These are phyloP conservation scores for Euborellia annulipes DNA, from an alignment of 1,140 invertebrate genomes.

Conservation along the genomic window DNA sequence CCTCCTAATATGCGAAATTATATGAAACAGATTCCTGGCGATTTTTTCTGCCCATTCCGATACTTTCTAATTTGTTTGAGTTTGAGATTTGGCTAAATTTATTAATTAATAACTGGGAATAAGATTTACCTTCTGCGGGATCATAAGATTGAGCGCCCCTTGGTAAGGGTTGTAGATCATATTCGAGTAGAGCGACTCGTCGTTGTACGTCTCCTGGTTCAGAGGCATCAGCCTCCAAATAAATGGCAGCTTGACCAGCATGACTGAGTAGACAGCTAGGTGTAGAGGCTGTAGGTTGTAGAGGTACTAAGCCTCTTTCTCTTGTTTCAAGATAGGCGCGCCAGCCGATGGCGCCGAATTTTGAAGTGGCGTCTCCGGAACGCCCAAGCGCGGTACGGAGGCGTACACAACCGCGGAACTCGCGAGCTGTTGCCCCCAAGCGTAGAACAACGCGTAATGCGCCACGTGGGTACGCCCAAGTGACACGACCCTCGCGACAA, in stretches of 20 bases:
- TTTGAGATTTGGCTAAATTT: no score
- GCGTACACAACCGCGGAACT: slow-evolving; percentile 53
- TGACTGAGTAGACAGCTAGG: slow-evolving; percentile 46
- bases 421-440: slow-evolving; percentile 34
- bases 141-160: slow-evolving; percentile 30
- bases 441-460: slow-evolving; percentile 51
- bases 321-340: no score
- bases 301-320: no score
- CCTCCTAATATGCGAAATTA: no score
- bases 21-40: no score
- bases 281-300: neutral
- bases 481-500: slow-evolving; percentile 49
- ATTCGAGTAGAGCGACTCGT: slow-evolving; percentile 41
- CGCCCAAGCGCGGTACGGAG: slow-evolving; percentile 27
- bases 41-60: no score
- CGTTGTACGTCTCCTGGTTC: slow-evolving; percentile 27
- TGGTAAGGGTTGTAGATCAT: slow-evolving; percentile 44
- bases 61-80: no score
- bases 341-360: no score
- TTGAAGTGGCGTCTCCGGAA: no score
- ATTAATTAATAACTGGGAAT: no score
- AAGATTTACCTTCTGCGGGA: slow-evolving; percentile 34
- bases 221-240: slow-evolving; percentile 41
- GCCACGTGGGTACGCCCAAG: slow-evolving; percentile 58
- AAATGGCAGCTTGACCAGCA: slow-evolving; percentile 49